These are phyloP conservation scores for Chaetodon trifascialis DNA, from an alignment of 2,113 vertebrate species.

Conservation along the genomic window DNA sequence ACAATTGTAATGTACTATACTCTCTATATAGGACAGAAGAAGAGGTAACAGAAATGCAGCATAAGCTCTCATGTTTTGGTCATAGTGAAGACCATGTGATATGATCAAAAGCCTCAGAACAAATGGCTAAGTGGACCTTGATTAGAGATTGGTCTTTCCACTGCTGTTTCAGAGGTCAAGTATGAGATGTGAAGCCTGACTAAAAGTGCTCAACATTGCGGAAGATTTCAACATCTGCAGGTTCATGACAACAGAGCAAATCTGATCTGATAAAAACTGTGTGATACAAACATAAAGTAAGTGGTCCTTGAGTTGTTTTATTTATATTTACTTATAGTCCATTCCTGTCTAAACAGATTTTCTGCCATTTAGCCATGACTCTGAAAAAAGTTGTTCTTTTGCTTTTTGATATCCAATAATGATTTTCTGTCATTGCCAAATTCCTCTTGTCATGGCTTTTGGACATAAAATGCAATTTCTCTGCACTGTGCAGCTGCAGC, in stretches of 20 bases:
- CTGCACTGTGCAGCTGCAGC: too few relatives aligned
- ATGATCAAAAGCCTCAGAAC: not conserved
- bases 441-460: too few relatives aligned
- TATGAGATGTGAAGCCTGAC: not conserved
- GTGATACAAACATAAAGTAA: not conserved
- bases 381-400: not conserved
- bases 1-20: not conserved
- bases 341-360: not conserved
- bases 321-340: not conserved
- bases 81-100: too few relatives aligned
- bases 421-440: not conserved
- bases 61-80: too few relatives aligned
- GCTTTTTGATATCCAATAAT: not conserved
- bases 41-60: not conserved
- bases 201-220: not conserved
- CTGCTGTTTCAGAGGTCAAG: not conserved
- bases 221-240: not conserved
- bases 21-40: not conserved
- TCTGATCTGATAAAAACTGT: not conserved
- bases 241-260: not conserved
- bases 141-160: not conserved
- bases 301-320: not conserved
- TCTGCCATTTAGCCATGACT: not conserved
- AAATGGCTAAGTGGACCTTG: not conserved
- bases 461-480: too few relatives aligned